These are phyloP conservation scores for Scaptomyza polygonia DNA, from an alignment of 2,888 invertebrate species.

Conservation along the genomic window DNA sequence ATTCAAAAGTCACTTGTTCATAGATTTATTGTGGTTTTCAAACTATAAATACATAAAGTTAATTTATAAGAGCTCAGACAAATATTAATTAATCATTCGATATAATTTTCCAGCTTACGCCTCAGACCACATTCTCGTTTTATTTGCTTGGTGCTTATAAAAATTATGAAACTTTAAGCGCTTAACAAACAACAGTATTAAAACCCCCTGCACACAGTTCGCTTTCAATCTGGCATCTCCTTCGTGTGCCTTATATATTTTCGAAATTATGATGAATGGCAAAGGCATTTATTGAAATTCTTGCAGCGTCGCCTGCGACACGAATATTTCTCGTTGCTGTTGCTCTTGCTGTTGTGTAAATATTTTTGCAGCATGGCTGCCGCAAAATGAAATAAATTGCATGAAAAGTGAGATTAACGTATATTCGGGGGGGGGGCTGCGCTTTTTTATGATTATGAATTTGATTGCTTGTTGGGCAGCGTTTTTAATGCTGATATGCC, in stretches of 20 bases:
- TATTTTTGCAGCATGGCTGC: slow-evolving; percentile 46
- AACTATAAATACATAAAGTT: not conserved
- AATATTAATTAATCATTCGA: not conserved
- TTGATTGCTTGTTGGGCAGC: slow-evolving; percentile 52
- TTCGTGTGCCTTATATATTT: slow-evolving; percentile 26
- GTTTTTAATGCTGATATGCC: slow-evolving; percentile 45
- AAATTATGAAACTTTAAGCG: slow-evolving; percentile 33
- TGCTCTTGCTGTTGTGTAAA: too few species aligned
- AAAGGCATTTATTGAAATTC: slow-evolving; percentile 73
- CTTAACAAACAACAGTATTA: slow-evolving; percentile 37
- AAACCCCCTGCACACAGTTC: slow-evolving; percentile 12
- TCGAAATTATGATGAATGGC: slow-evolving; percentile 74
- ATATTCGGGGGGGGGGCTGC: slow-evolving; percentile 32
- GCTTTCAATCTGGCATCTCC: not conserved
- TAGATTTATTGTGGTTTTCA: not conserved
- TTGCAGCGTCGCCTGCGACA: slow-evolving; percentile 33
- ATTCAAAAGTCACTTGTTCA: not conserved
- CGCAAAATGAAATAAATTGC: slow-evolving; percentile 75
- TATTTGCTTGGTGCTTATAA: not conserved
- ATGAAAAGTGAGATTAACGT: slow-evolving; percentile 68
- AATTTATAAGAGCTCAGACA: too few species aligned
- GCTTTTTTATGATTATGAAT: slow-evolving; percentile 61
- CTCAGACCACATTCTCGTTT: not conserved
- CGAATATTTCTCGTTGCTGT: slow-evolving; percentile 6
- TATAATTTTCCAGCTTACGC: not conserved